A percentile compares a stretch with the other conserved stretches of the same genome.
Conservation (phyloP, 2,888 invertebrate genomes). For the Cheilosia grossa region DNA sequence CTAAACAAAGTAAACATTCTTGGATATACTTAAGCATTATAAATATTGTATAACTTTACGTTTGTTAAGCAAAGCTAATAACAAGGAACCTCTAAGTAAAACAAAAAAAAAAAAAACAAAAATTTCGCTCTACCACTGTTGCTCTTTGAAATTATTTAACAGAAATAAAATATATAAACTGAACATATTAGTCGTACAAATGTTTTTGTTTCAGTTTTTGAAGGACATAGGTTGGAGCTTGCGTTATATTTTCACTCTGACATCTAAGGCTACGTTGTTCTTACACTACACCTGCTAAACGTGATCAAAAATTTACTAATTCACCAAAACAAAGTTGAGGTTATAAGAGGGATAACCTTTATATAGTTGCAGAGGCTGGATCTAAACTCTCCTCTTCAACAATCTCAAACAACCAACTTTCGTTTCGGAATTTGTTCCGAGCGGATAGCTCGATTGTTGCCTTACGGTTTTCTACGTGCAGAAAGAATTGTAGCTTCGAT, state of each 20-base stretch:
- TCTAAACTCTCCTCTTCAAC: no score
- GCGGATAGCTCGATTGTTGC: no score
- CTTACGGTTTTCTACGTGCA: no score
- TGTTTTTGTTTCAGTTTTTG: background rate
- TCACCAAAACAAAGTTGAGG: no score
- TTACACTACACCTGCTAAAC: no score
- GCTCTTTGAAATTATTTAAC: slow-evolving; percentile 69
- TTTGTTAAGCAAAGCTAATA: slow-evolving; percentile 60
- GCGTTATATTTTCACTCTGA: background rate
- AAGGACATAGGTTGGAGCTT: background rate
- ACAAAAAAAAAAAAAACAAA: slow-evolving; percentile 37
- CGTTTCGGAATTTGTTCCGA: no score
- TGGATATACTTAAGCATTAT: slow-evolving; percentile 67
- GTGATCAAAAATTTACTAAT: no score
- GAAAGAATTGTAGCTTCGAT: no score
- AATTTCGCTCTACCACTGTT: slow-evolving; percentile 69
- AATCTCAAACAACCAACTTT: no score
- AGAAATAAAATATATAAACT: slow-evolving; percentile 61
- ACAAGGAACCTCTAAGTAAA: slow-evolving; percentile 31
- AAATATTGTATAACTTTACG: slow-evolving; percentile 56
- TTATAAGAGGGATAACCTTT: no score
- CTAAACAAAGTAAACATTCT: slow-evolving; percentile 43
- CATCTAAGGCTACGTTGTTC: no score
- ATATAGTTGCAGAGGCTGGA: no score
- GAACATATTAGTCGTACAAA: slow-evolving; percentile 21